Evolutionary conservation across 2,113 vertebrate species (phyloP), one percentile per base, ranked within the genome.

Genomic region (Brienomyrus longianalis): DNA sequence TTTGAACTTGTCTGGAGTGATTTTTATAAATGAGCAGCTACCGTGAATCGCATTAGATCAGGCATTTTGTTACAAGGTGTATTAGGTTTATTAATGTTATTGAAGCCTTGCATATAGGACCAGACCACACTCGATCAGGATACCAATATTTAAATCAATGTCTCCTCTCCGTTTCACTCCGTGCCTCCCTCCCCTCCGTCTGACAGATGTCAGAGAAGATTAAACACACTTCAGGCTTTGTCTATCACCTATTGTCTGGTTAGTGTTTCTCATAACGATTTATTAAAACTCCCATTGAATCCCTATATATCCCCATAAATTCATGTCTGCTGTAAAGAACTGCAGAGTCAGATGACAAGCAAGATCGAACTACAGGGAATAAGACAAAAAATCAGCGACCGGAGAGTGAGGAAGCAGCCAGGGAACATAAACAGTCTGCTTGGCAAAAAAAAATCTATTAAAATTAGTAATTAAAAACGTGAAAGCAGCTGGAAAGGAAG

Each of bases 191-290:
- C 15, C 35, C 74, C 17, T 35, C 2, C 11, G 0, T 39, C 5
- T 13, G 43, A 80, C 74, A 43, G 66, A 74, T 17, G 35, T 80
- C 74, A 43, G 74, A 43, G 74, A 43, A 80, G 74, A 80, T 80
- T 80, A 80, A 80, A 80, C 10, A 1, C 15, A 80, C 74, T 39
- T 80, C 13, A 80, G 74, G 13, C 5, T 80, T 43, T 80, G 31
- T 80, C 74, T 80, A 43, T 80, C 74, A 19, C 35, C 74, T 80
- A 43, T 43, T 80, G 43, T 43, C 35, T 80, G 74, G 35, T 43
- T 43, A 80, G 74, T 80, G 74, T 80, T 80, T 80, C 74, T 80
- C 35, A 80, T 80, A 80, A 80, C 15, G 74, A 80, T 80, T 80
- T 80, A 80, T 80, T 80, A 80, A 17, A 80, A 35, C 35, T 80